Evolutionary conservation across 2,797 vertebrate species (phyloP).

Genomic region (Sebastes aleutianus): DNA sequence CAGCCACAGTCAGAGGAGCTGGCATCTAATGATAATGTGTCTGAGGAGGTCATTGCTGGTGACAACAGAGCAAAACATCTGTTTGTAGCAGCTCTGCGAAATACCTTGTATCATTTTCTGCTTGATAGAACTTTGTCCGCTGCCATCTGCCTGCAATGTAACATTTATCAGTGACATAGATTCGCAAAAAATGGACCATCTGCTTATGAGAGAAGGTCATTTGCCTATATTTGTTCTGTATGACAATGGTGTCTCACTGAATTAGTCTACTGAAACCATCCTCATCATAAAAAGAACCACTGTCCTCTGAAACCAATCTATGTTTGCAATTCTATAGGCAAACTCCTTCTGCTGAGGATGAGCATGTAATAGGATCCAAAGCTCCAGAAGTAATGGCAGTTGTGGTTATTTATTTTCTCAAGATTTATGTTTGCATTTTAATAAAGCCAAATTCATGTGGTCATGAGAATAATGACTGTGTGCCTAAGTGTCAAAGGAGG

Average conservation of each 20-base stretch:
- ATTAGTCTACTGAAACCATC: background rate
- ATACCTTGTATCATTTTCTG: conserved; percentile 74
- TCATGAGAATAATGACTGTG: background rate
- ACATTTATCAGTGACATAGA: conserved; percentile 62
- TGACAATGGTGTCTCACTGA: conserved; percentile 7
- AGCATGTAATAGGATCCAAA: background rate
- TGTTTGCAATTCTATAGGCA: background rate
- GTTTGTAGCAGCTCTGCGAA: conserved; percentile 69
- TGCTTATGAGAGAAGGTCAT: conserved; percentile 46
- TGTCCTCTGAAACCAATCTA: background rate
- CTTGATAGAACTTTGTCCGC: conserved; percentile 60
- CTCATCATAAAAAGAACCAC: background rate
- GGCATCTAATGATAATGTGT: conserved; percentile 78
- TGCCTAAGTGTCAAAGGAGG: background rate
- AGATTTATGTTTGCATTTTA: background rate
- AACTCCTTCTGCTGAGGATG: background rate
- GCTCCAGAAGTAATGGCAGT: background rate
- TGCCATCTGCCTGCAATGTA: conserved; percentile 67
- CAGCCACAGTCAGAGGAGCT: conserved; percentile 74
- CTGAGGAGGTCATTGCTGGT: conserved; percentile 75
- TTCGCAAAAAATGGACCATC: conserved; percentile 46
- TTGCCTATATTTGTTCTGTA: conserved; percentile 26
- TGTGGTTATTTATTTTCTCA: background rate
- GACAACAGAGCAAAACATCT: conserved; percentile 78
- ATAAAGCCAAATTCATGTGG: background rate